Evolutionary conservation across 2,888 invertebrate species (phyloP).

Genomic region (Polyommatus icarus): DNA sequence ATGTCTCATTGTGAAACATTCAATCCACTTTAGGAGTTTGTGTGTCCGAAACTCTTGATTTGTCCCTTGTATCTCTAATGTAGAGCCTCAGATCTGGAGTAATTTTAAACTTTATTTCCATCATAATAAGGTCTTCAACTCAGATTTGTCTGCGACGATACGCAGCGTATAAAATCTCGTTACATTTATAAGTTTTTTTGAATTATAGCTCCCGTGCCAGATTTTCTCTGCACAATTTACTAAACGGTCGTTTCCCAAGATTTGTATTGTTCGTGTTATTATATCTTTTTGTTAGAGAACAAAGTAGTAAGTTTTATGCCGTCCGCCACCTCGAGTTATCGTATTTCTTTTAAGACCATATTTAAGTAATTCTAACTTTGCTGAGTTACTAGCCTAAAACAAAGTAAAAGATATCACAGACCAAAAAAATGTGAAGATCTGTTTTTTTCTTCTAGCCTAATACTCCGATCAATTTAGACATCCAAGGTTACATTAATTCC

Average conservation of each 20-base stretch:
- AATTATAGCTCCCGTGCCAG: background rate
- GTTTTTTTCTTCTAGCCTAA: too few relatives aligned
- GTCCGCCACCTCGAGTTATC: background rate
- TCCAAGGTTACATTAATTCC: too few relatives aligned
- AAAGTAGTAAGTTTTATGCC: background rate
- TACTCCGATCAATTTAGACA: too few relatives aligned
- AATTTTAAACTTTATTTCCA: background rate
- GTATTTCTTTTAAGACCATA: background rate
- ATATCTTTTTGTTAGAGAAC: background rate
- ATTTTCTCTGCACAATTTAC: background rate
- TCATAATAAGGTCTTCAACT: background rate
- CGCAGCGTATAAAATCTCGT: background rate
- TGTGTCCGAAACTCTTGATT: slow-evolving; percentile 8
- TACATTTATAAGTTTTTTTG: background rate
- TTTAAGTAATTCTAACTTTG: too few relatives aligned
- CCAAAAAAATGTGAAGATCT: too few relatives aligned
- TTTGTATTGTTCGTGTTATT: background rate
- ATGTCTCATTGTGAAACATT: slow-evolving; percentile 25
- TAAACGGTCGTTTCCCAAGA: background rate
- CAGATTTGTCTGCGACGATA: background rate
- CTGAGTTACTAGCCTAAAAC: too few relatives aligned
- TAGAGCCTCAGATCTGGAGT: background rate
- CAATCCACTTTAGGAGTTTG: slow-evolving; percentile 24
- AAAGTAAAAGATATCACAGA: too few relatives aligned
- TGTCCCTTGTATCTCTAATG: background rate